Base-by-base conservation (phyloP, 1,140 invertebrate genomes). In the Scaptodrosophila lebanonensis region DNA sequence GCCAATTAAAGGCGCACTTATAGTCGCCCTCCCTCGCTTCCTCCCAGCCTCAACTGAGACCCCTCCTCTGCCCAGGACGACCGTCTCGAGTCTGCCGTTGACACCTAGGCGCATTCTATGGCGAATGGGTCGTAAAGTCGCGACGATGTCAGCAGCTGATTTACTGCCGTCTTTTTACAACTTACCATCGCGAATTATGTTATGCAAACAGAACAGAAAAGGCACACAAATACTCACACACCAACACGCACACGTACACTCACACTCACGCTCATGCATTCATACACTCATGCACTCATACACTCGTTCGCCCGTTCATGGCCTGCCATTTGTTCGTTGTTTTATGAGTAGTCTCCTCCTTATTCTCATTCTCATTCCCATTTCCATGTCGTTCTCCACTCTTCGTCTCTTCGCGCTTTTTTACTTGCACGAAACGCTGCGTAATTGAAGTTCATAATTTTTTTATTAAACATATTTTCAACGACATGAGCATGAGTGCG, bases 381-480 rank as follows among this genome's bases (percentile, higher is more conserved):
- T 25, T 4, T 4, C 8, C 22, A 25, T 25, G 3, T 25, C 8
- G 8, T 4, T 4, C 22, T 8, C 8, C 22, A 25, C 3, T 25
- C 22, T 25, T n/a, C 22, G 22, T 25, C 22, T 25, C 22, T 25
- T 25, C 22, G 3, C 8, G 22, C 22, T 25, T 25, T 3, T 25
- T 8, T 8, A 25, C 22, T 4, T 25, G 22, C 22, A 25, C 8
- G 22, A 25, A 25, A 25, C 22, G 22, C 32, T 47, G 43, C 43
- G 43, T 47, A 47, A 47, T 47, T 32, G 43, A 47, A 47, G 43
- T 47, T 47, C 43, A 47, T 47, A 47, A 47, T 47, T 47, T 47
- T 47, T 47, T 47, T 47, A 47, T 47, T 47, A 47, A 47, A 47
- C 43, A 47, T 47, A 47, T 47, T 47, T 47, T 22, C 43, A 33